phyloP scores from a whole-genome alignment of 2,888 invertebrate genomes.

The Ethmia dodecea region DNA sequence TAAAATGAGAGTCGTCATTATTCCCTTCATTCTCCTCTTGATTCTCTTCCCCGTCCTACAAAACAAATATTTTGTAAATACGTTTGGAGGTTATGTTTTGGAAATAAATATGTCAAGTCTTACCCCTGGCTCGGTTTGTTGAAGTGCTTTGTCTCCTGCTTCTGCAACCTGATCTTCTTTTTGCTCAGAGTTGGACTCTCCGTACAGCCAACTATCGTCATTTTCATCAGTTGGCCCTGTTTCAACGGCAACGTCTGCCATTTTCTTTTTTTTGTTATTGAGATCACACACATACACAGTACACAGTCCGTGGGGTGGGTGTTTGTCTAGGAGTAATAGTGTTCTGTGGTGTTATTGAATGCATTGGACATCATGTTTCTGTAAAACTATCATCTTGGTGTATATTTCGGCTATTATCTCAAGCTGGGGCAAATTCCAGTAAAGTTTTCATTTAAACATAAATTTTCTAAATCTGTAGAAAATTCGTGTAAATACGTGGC shows the following conservation, averaged over 20 bases:
- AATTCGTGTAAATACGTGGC: no score
- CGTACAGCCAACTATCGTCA: conserved; percentile 94
- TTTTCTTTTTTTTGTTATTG: conserved; percentile 25
- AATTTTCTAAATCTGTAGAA: no score
- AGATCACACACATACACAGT: no score
- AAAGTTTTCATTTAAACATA: no score
- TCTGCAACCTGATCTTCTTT: conserved; percentile 19
- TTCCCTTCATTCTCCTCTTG: conserved; percentile 63
- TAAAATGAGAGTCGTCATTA: conserved; percentile 69
- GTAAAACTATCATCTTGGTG: no score
- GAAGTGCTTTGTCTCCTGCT: conserved; percentile 26
- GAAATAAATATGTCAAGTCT: conserved; percentile 13
- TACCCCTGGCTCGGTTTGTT: conserved; percentile 21
- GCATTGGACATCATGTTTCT: no score
- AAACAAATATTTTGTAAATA: conserved; percentile 3
- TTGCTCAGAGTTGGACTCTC: conserved; percentile 81
- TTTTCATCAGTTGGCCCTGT: conserved; percentile 76
- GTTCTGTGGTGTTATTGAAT: no score
- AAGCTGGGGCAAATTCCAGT: no score
- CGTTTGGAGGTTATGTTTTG: conserved; percentile 5
- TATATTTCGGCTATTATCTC: no score
- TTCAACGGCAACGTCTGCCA: conserved; percentile 61
- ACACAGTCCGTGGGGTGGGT: background rate
- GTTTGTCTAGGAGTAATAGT: background rate
- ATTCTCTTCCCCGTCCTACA: conserved; percentile 56